Evolutionary conservation across 2,797 vertebrate genomes (phyloP).

Genomic region (Lutjanus argentimaculatus): DNA sequence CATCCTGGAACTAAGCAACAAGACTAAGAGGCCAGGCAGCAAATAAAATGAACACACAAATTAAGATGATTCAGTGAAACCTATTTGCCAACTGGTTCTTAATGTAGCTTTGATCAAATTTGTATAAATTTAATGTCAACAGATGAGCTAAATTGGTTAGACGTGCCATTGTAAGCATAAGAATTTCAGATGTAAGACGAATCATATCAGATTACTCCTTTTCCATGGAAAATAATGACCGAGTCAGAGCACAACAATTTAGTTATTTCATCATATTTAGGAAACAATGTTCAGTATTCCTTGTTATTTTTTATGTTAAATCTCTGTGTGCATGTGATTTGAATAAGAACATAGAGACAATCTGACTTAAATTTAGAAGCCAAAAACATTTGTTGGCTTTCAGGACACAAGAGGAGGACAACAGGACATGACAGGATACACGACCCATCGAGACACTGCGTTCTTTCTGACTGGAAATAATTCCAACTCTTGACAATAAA

Average conservation of each 20-base stretch:
- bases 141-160: neutral
- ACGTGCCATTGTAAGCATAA: neutral
- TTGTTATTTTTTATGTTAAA: neutral
- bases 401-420: neutral
- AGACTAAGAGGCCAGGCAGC: neutral
- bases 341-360: neutral
- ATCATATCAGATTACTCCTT: neutral
- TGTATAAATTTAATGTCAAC: neutral
- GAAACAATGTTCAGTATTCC: neutral
- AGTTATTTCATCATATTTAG: neutral
- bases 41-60: neutral
- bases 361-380: neutral
- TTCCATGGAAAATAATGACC: neutral
- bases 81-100: neutral
- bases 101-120: neutral
- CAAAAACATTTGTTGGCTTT: neutral
- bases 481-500: neutral
- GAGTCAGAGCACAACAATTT: neutral
- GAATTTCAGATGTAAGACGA: too few relatives aligned
- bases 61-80: neutral
- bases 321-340: neutral
- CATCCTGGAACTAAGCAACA: slow-evolving; percentile 42
- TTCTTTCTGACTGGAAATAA: neutral
- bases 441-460: too few relatives aligned
- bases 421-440: neutral